A percentile compares a stretch with the other conserved stretches of the same genome.
Conservation (phyloP, 92 coral and sea anemone genomes). For the Palythoa heliodiscus region DNA sequence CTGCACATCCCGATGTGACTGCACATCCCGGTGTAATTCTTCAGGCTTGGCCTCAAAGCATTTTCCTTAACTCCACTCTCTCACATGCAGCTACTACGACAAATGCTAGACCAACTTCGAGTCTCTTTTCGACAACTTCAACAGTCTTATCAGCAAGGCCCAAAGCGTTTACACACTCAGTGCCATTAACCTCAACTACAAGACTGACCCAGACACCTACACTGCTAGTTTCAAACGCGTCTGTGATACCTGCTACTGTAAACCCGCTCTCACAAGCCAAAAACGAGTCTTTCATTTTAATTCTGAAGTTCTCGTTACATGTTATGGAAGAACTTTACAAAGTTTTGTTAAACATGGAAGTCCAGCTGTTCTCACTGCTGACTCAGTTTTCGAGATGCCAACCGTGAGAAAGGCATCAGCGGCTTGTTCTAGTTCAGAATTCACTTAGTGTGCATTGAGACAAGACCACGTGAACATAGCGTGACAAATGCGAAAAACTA, state of each 20-base stretch:
- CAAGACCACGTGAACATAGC: too few relatives aligned
- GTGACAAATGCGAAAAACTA: too few relatives aligned
- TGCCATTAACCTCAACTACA: background rate
- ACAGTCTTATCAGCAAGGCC: background rate
- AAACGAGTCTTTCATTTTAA: background rate
- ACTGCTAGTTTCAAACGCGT: background rate
- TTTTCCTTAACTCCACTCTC: background rate
- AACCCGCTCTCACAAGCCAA: background rate
- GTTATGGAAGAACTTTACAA: slow-evolving; percentile 23
- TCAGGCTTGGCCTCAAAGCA: background rate
- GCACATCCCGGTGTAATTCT: too few relatives aligned
- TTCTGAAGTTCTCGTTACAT: background rate
- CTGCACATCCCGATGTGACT: too few relatives aligned
- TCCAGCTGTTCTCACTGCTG: slow-evolving; percentile 5
- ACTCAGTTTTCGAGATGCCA: slow-evolving; percentile 16
- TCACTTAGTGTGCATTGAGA: too few relatives aligned
- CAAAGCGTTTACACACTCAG: background rate
- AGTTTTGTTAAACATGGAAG: slow-evolving; percentile 32
- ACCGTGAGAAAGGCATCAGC: background rate
- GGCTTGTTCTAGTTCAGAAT: too few relatives aligned
- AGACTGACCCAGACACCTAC: background rate
- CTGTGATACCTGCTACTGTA: background rate
- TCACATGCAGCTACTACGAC: background rate
- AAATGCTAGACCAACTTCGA: background rate
- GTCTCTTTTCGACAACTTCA: background rate